Base-by-base conservation (phyloP, 2,888 invertebrate species). In the Erebia palarica region DNA sequence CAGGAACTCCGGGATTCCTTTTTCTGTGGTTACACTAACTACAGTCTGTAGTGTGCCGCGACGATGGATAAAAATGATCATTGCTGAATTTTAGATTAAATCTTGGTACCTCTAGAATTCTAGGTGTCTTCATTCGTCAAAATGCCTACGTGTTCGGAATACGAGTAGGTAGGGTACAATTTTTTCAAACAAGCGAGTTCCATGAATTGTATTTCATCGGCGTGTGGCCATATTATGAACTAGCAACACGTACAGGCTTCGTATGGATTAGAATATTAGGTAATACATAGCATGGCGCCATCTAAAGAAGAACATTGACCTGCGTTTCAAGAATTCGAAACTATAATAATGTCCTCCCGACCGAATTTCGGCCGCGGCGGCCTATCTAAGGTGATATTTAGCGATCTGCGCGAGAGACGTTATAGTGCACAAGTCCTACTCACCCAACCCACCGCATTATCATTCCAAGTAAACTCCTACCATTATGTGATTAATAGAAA, bases 201-300 rank as follows among this genome's bases (percentile, higher is more conserved):
- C 63, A 21, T 63, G 63, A 63, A 63, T 11, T 18, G 61, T 13
- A 13, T 44, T 8, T 1, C 21, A 47, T 18, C 44, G 44, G 18
- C 21, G 63, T 63, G 63, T 63, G 63, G 63, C 21, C 55, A 14
- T 42, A 16, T 55, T 65, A 8, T 42, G 55, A 36, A 65, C 36
- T 53, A 42, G 16, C 7, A 42, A 55, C 65, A 65, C 53, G 65
- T 53, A 55, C 36, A 14, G 11, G 63, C 47, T 47, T 21, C 14
- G 61, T n/a, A 14, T 27, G 13, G 14, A 42, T 42, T 4, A 13
- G 13, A 11, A 11, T 60, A 60, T 16, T 60, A 16, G 42, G 60
- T 44, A 42, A 44, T 44, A 44, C 8, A 36, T 44, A n/a, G 44
- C 16, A 16, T 18, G 10, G 55, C 18, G 55, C 60, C 60, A 60